Evolutionary conservation across 2,113 vertebrate genomes (phyloP), one percentile per base, ranked within the genome.

Genomic region (Chroicocephalus ridibundus): DNA sequence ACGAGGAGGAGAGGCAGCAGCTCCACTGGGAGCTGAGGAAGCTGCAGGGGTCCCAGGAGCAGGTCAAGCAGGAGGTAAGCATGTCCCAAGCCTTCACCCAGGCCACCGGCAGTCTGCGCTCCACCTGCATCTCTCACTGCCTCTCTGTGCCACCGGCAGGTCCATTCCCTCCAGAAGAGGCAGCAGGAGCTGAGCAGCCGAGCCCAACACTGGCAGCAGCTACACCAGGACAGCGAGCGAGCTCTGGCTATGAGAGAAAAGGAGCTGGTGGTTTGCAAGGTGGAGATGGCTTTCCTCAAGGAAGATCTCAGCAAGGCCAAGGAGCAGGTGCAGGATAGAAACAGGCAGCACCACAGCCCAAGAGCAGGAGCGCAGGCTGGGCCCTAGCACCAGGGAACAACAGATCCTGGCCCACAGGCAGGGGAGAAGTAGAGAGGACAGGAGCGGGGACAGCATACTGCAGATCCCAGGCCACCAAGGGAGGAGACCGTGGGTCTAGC

Each of bases 251-350:
- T 57, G 18, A 96, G 72, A 65, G 98, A 99, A 20, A 91, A 98
- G 15, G 98, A 98, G 82, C 88, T 98, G 82, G 93, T 97, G 79
- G 95, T 97, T 11, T 96, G 98, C 90, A 98, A 98, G 91, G 97
- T 98, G 80, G 98, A 98, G 80, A 94, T 98, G 93, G 64, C 95
- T 15, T 89, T 98, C 42, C 87, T 98, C 58, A 98, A 96, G 65
- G 97, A 98, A 62, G 98, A 96, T 80, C 97, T 97, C 88, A 96
- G 94, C 46, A 95, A 93, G 13, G 97, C 98, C 9, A 86, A 82
- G 31, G 81, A 94, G 82, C 97, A 98, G 97, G 98, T 98, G 31
- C 82, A 46, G 20, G 21, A 55, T 6, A 36, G 18, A 26, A 82
- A 52, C 9, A 64, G 5, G 22, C 58, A 77, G 31, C 54, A 64